phyloP scores from a whole-genome alignment of 2,888 invertebrate genomes.

The Odontocerum albicorne region DNA sequence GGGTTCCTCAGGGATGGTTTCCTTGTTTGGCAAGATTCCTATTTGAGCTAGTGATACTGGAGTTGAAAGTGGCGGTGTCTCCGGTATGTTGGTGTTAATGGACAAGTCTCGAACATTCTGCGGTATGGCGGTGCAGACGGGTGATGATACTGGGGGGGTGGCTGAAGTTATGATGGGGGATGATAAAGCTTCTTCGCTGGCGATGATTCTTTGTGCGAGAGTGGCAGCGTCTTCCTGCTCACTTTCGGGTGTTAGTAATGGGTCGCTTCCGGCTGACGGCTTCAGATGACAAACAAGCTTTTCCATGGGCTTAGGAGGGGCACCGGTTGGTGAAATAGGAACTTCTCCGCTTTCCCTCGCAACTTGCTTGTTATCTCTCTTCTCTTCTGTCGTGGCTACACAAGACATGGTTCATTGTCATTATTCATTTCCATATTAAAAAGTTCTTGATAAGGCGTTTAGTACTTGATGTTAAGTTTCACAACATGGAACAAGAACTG shows the following conservation, averaged over 20 bases:
- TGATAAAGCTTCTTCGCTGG: slow-evolving; percentile 47
- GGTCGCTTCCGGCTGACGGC: slow-evolving; percentile 48
- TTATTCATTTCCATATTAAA: slow-evolving; percentile 35
- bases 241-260: slow-evolving; percentile 55
- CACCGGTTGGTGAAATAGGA: slow-evolving; percentile 3
- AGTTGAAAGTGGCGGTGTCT: slow-evolving; percentile 53
- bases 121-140: slow-evolving; percentile 39
- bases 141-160: slow-evolving; percentile 41
- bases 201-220: slow-evolving; percentile 55
- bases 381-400: slow-evolving; percentile 48
- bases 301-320: slow-evolving; percentile 18
- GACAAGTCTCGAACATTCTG: slow-evolving; percentile 43
- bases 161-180: slow-evolving; percentile 46
- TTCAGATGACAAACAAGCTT: slow-evolving; percentile 41
- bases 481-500: slow-evolving; percentile 62
- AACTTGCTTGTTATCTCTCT: slow-evolving; percentile 53
- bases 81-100: slow-evolving; percentile 49
- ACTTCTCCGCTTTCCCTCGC: slow-evolving; percentile 44
- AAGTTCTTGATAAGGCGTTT: slow-evolving; percentile 52
- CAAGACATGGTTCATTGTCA: slow-evolving; percentile 56
- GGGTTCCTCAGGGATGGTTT: neutral
- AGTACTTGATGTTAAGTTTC: slow-evolving; percentile 51
- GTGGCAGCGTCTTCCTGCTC: slow-evolving; percentile 55
- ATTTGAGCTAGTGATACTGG: slow-evolving; percentile 58
- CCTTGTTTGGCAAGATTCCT: slow-evolving; percentile 44